These are phyloP conservation scores for Notodonta ziczac DNA, from an alignment of 2,888 invertebrate species.

Conservation along the genomic window DNA sequence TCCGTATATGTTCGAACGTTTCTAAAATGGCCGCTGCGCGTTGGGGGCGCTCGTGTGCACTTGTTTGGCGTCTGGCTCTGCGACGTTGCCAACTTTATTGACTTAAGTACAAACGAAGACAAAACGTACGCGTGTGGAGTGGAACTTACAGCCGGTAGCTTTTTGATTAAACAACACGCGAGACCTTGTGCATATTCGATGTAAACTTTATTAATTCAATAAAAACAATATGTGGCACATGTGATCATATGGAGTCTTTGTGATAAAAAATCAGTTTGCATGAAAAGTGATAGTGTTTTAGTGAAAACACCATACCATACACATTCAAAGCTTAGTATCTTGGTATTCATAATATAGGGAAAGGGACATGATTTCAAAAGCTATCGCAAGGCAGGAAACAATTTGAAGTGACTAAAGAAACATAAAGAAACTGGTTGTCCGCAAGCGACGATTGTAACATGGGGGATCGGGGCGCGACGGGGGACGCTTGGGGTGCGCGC, in stretches of 20 bases:
- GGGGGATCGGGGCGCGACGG: constrained; percentile 83
- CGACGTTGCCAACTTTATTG: constrained; percentile 85
- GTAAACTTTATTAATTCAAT: constrained; percentile 36
- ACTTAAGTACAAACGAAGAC: constrained; percentile 80
- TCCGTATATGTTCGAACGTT: constrained; percentile 71
- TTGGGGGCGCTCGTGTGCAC: constrained; percentile 82
- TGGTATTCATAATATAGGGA: constrained; percentile 36
- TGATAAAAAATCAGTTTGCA: constrained; percentile 61
- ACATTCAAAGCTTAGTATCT: constrained; percentile 34
- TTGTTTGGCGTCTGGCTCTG: constrained; percentile 83
- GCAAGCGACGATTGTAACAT: constrained; percentile 75
- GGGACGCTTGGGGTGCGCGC: constrained; percentile 85
- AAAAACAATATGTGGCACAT: constrained; percentile 53
- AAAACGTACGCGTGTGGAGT: constrained; percentile 83
- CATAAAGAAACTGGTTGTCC: constrained; percentile 78
- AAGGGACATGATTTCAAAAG: constrained; percentile 67
- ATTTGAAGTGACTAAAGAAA: constrained; percentile 54
- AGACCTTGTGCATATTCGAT: constrained; percentile 54
- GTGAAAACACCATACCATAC: constrained; percentile 43
- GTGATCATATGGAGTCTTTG: constrained; percentile 68
- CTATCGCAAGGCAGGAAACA: constrained; percentile 52
- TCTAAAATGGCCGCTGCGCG: constrained; percentile 79
- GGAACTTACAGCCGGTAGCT: constrained; percentile 80
- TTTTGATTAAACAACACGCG: constrained; percentile 62
- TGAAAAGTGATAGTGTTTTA: constrained; percentile 52